Evolutionary conservation across 2,113 vertebrate species (phyloP), one percentile per base, ranked within the genome.

Genomic region (Poeciliopsis turrubarensis): DNA sequence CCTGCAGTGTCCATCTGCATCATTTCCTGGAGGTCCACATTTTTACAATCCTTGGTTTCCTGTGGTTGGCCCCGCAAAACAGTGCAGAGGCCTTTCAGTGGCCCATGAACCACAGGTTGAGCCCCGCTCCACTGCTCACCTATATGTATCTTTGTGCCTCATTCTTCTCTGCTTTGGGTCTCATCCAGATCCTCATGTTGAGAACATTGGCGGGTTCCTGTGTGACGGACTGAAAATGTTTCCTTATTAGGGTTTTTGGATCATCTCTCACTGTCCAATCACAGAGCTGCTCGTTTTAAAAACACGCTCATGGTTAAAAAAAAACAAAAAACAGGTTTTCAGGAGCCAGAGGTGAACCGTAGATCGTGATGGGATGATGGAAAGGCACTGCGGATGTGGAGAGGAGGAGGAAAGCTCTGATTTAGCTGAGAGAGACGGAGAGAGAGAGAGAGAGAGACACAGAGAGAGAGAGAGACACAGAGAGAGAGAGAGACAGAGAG

Each of bases 351-450:
- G 60, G 63, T 76, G 54, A 72, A 65, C 77, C 83, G 37, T 47
- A 57, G n/a, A 64, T 27, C 6, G 65, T 80, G 83, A 80, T 68
- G 63, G 68, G 34, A 73, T 62, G 74, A 84, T 81, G 82, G 73
- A 84, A 44, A 62, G 63, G 32, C 60, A 41, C 11, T 73, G 82
- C 13, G 14, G 68, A 61, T 80, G 1, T 19, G 32, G 65, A 67
- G 60, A 57, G 22, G 51, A 54, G 61, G 60, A 79, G 44, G 62
- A 73, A 68, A 31, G 37, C 22, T 54, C 47, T 75, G 68, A 87
- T 75, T 85, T 75, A 76, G 71, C 63, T 3, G 30, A 29, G 29
- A 29, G 29, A 29, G 29, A 29, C 29, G 3, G 29, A 29, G 29
- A 29, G 29, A 29, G 0, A 2, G 2, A 29, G 29, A 29, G 29